phyloP scores from a whole-genome alignment of 2,888 invertebrate species.

The Spialia ferax region DNA sequence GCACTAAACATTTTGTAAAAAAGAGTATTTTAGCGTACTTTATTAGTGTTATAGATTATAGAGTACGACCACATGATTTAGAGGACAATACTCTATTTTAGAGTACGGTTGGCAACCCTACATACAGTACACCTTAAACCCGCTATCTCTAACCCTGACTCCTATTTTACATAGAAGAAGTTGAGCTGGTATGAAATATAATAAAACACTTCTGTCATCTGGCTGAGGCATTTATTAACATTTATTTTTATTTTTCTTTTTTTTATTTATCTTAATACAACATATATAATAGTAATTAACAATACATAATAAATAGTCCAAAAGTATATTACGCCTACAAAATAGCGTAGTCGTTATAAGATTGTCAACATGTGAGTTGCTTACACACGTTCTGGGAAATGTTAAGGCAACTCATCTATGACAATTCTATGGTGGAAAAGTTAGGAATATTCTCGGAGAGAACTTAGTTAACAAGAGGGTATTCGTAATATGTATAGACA shows the following conservation, averaged over 20 bases:
- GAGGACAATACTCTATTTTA: too few relatives aligned
- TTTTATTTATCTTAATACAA: slow-evolving; percentile 85
- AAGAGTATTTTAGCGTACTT: too few relatives aligned
- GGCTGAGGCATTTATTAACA: slow-evolving; percentile 88
- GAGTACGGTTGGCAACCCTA: too few relatives aligned
- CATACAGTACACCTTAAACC: too few relatives aligned
- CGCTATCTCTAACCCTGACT: too few relatives aligned
- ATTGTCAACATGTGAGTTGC: slow-evolving; percentile 85
- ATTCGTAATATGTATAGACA: slow-evolving; percentile 25
- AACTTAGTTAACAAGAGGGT: slow-evolving; percentile 46
- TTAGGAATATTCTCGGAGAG: slow-evolving; percentile 72
- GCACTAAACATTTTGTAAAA: too few relatives aligned
- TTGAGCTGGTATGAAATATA: too few relatives aligned
- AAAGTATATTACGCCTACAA: slow-evolving; percentile 87
- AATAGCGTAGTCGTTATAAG: slow-evolving; percentile 86
- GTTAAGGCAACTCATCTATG: slow-evolving; percentile 78
- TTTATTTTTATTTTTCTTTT: slow-evolving; percentile 85
- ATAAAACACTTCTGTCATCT: slow-evolving; percentile 72
- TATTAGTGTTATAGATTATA: too few relatives aligned
- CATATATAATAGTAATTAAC: slow-evolving; percentile 87
- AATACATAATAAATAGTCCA: slow-evolving; percentile 87
- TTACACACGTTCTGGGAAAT: slow-evolving; percentile 68
- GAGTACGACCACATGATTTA: too few relatives aligned
- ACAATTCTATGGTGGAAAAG: slow-evolving; percentile 64
- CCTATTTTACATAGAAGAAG: too few relatives aligned